phyloP scores from a whole-genome alignment of 2,797 vertebrate genomes.

The Momotus momota region DNA sequence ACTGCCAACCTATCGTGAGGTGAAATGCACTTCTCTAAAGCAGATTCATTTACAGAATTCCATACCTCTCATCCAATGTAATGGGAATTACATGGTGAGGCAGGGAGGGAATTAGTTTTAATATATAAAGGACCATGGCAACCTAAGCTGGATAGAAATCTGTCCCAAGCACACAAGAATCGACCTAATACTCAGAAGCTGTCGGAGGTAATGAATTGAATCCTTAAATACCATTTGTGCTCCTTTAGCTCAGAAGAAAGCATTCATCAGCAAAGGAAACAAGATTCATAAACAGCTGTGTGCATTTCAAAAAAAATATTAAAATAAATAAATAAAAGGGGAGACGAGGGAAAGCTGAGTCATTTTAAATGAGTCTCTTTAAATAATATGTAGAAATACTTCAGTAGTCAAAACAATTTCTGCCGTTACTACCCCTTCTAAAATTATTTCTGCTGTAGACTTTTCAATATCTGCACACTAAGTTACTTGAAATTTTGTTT shows the following conservation, averaged over 20 bases:
- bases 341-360: no score
- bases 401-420: background rate
- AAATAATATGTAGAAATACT: background rate
- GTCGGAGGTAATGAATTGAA: background rate
- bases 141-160: background rate
- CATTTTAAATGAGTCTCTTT: background rate
- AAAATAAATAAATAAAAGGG: fast-evolving
- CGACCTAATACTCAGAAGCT: background rate
- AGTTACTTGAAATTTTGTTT: background rate
- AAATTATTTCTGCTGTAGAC: background rate
- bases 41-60: background rate
- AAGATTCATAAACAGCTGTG: background rate
- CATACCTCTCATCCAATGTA: background rate
- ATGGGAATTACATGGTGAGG: background rate
- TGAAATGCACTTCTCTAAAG: background rate
- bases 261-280: background rate
- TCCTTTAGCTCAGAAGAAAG: background rate
- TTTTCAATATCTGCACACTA: background rate
- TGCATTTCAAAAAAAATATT: background rate
- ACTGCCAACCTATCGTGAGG: background rate
- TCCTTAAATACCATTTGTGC: background rate
- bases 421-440: background rate
- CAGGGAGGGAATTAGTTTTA: background rate
- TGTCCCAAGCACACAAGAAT: background rate
- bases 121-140: background rate